Evolutionary conservation across 2,797 vertebrate genomes (phyloP).

Genomic region (Gallinago nigripennis): DNA sequence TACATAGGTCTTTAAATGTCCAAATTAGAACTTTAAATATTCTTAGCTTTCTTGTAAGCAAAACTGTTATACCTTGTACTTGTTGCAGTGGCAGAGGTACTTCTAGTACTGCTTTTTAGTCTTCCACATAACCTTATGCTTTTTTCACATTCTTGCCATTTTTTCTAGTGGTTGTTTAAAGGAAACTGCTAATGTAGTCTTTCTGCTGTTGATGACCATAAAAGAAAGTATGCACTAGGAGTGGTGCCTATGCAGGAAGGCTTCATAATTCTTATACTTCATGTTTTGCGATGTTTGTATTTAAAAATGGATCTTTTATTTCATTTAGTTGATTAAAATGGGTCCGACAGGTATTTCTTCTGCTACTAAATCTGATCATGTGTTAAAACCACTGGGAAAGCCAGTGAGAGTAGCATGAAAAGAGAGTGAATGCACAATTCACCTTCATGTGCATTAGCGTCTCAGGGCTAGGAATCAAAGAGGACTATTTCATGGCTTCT

Average conservation of each 20-base stretch:
- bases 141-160: background rate
- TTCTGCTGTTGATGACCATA: background rate
- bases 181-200: background rate
- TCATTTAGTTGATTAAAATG: background rate
- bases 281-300: background rate
- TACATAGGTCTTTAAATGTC: background rate
- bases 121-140: rapidly evolving
- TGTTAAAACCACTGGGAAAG: background rate
- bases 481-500: background rate
- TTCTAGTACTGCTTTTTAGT: background rate
- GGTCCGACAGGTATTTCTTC: background rate
- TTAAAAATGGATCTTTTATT: background rate
- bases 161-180: background rate
- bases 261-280: background rate
- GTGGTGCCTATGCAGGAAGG: background rate
- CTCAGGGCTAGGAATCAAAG: background rate
- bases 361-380: background rate
- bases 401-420: background rate
- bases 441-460: background rate
- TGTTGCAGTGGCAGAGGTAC: background rate
- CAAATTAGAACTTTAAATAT: background rate
- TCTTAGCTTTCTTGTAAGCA: background rate
- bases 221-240: background rate
- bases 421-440: background rate
- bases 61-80: rapidly evolving